A percentile compares a stretch with the other conserved stretches of the same genome.
phyloP scores from a whole-genome alignment of 2,113 vertebrate species.

The Plestiodon gilberti region DNA sequence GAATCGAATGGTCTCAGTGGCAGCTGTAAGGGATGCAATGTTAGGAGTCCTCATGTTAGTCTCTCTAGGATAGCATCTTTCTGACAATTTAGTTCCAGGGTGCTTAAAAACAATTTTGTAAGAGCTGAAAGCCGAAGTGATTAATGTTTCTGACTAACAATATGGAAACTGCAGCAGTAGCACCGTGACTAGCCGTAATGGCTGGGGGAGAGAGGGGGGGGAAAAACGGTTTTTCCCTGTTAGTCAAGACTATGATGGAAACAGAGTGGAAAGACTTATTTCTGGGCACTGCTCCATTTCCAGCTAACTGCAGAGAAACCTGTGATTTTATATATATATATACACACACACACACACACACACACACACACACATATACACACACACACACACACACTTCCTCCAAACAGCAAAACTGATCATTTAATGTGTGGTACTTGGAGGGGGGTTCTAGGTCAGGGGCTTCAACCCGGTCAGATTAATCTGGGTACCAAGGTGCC shows the following conservation, averaged over 20 bases:
- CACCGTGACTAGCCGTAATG: background rate
- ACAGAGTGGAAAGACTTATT: background rate
- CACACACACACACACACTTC: too few relatives aligned
- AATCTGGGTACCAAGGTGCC: too few relatives aligned
- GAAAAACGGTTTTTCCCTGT: background rate
- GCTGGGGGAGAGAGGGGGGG: too few relatives aligned
- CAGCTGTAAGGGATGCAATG: background rate
- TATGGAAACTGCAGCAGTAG: background rate
- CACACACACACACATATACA: too few relatives aligned
- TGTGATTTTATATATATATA: too few relatives aligned
- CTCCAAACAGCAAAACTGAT: too few relatives aligned
- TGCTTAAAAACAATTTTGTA: background rate
- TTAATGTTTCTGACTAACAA: rapidly evolving
- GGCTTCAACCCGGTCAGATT: too few relatives aligned
- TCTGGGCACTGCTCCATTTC: background rate
- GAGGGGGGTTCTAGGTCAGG: too few relatives aligned
- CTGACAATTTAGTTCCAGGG: background rate
- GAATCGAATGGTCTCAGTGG: background rate
- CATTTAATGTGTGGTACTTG: too few relatives aligned
- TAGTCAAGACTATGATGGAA: background rate
- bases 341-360: too few relatives aligned
- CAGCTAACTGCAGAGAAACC: background rate
- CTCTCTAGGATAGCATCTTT: background rate
- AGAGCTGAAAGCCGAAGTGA: background rate
- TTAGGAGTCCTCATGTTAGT: background rate